phyloP scores from a whole-genome alignment of 2,113 vertebrate genomes.

The Macaca mulatta region DNA sequence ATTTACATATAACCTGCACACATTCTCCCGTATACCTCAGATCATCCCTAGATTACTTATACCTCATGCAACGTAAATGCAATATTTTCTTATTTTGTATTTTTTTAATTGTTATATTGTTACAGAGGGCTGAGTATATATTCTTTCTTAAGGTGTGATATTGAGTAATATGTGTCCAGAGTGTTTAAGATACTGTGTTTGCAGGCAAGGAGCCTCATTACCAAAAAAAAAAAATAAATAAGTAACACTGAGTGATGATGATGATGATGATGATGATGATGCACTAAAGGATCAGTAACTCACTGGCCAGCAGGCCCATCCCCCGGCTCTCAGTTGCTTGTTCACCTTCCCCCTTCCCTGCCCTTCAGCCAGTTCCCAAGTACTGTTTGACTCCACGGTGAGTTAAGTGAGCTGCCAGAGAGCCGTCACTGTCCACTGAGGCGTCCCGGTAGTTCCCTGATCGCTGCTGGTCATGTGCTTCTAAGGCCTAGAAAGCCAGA shows the following conservation, averaged over 20 bases:
- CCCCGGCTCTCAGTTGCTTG: no score
- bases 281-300: background rate
- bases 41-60: background rate
- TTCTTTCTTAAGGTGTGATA: rapidly evolving
- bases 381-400: rapidly evolving
- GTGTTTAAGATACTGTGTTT: background rate
- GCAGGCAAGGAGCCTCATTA: background rate
- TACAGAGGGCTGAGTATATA: background rate
- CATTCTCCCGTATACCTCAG: background rate
- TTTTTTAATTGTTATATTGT: background rate
- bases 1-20: background rate
- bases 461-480: background rate
- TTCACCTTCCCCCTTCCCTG: background rate
- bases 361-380: rapidly evolving
- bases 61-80: background rate
- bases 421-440: rapidly evolving
- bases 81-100: background rate
- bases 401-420: background rate
- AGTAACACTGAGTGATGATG: background rate
- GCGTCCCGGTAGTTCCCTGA: background rate
- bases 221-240: rapidly evolving
- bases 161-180: rapidly evolving
- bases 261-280: no score
- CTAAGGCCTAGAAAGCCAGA: rapidly evolving
- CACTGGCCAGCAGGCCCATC: background rate